These are phyloP conservation scores for Dasyprocta punctata DNA, from an alignment of 2,113 vertebrate genomes.

Conservation along the genomic window DNA sequence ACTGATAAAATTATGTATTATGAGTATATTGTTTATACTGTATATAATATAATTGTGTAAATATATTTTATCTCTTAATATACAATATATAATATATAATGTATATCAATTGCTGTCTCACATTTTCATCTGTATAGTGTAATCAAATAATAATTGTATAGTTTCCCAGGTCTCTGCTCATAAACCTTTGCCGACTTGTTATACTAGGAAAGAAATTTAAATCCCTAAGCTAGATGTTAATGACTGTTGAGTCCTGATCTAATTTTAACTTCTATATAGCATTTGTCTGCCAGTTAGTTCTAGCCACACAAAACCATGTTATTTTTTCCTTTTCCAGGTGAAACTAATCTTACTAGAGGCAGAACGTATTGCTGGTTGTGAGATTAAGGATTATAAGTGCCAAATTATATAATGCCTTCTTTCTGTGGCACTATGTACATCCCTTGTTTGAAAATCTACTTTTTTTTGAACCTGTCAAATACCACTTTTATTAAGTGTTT, in stretches of 20 bases:
- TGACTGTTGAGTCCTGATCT: background rate
- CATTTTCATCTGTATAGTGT: background rate
- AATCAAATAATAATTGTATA: background rate
- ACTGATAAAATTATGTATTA: background rate
- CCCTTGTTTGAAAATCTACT: background rate
- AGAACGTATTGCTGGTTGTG: background rate
- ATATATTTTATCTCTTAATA: background rate
- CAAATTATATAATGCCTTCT: background rate
- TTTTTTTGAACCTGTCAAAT: background rate
- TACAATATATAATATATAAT: background rate
- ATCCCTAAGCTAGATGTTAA: background rate
- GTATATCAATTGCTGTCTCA: background rate
- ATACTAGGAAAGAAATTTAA: background rate
- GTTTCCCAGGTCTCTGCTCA: background rate
- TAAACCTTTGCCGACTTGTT: background rate
- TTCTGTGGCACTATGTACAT: background rate
- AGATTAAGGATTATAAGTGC: conserved; percentile 18
- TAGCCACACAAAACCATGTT: background rate
- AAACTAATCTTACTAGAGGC: background rate
- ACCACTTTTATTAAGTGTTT: background rate
- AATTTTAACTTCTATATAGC: background rate
- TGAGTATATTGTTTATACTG: background rate
- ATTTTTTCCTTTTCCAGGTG: background rate
- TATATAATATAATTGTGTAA: background rate
- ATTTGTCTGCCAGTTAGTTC: background rate